Evolutionary conservation across 2,888 invertebrate species (phyloP), one percentile per base, ranked within the genome.

Genomic region (Stenchaetothrips biformis): DNA sequence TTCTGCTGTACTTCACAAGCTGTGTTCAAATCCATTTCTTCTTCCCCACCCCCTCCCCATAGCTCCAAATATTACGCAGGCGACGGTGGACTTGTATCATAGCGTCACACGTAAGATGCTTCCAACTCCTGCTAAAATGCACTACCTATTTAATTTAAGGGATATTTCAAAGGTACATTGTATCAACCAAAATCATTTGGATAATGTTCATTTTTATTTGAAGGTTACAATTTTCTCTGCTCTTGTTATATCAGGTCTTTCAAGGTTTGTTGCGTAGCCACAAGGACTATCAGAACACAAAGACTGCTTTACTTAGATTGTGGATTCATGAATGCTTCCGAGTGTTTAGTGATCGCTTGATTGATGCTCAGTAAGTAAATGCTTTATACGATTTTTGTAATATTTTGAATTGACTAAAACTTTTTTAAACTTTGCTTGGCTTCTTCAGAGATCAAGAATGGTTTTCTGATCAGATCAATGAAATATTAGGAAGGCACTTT

Each of bases 271-370:
- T 97, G 25, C 89, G 95, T 82, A 92, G 94, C 82, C 91, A 93
- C 86, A 92, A 91, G 81, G 93, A 94, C 83, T 92, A 92, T 84
- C 94, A 94, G 82, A 93, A 92, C 84, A 93, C 92, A 0, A 93
- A 91, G 84, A 84, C 88, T 0, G 88, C 92, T 0, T 91, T 96
- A 84, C 88, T 95, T 1, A 90, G 95, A 48, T 88, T 97, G 18
- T 97, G 96, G 96, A 89, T 95, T 80, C 95, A 95, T 87, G 96
- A 97, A 86, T 92, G 92, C 82, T 94, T 92, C 85, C 87, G 96
- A 79, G 95, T 96, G 0, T 97, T 96, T 86, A 90, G 90, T 83
- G 96, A 97, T 86, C 90, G 96, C 8, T 89, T 97, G 3, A 92
- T 93, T 2, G 94, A 95, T 85, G 92, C 92, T 18, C 89, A 88